Base-by-base conservation (phyloP, 2,113 vertebrate genomes). In the Centropus unirufus region DNA sequence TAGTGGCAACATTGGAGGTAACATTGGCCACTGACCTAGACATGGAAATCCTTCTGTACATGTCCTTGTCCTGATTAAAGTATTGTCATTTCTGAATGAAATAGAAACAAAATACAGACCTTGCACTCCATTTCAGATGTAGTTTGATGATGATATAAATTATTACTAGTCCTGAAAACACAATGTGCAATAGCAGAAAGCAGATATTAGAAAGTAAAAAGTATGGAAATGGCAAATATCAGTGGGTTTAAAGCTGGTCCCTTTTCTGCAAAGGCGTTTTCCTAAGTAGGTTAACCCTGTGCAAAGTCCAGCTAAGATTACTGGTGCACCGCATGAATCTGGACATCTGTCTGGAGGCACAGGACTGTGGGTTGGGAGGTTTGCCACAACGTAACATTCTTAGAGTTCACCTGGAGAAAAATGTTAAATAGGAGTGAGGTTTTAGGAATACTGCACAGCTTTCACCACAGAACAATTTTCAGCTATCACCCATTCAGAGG, bases 341-440 rank as follows among this genome's bases (percentile, higher is more conserved):
- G 42, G 17, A 15, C 27, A 83, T 30, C 5, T 0, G 0, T 23
- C 49, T 24, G 49, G 36, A 76, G 20, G 29, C 15, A 83, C 20
- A 58, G 11, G 11, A 24, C 17, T 80, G 20, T 36, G 21, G 8
- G 2, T 1, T 63, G 22, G 12, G 20, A 4, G 3, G 18, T 58
- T 36, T 80, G 73, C 29, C 32, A n/a, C 46, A 64, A 9, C 29
- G 9, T 46, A 72, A 67, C 2, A 42, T 44, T 63, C 12, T 54
- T 81, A 76, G 32, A 82, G 16, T 72, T 57, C 1, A 6, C 7
- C 16, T 85, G 10, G 5, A 76, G 51, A 66, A 84, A 93, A 92
- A 49, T 12, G 14, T 4, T 58, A 34, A 78, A 64, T 40, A 32
- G 21, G 24, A 11, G 4, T 55, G 9, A n/a, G 7, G 6, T 78